These are phyloP conservation scores for Gymnosoma rotundatum DNA, from an alignment of 2,888 invertebrate genomes.

Conservation along the genomic window DNA sequence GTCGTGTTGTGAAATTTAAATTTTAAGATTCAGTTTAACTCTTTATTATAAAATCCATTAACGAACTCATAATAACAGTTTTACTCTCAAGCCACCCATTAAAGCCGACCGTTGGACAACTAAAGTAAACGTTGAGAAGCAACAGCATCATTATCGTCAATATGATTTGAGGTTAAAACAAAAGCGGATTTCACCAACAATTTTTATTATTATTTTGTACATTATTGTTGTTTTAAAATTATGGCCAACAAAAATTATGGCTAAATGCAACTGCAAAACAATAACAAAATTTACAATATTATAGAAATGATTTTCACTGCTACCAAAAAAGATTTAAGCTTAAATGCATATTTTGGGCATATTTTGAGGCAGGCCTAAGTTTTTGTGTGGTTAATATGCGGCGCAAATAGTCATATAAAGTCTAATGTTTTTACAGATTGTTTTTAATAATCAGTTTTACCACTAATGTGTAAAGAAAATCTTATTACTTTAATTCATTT, in stretches of 20 bases:
- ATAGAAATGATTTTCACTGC: conserved; percentile 51
- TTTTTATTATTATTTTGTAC: conserved; percentile 1
- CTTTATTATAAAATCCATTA: conserved; percentile 44
- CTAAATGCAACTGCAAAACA: conserved; percentile 33
- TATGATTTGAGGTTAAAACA: conserved; percentile 78
- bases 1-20: background rate
- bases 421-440: conserved; percentile 28
- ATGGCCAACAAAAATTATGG: conserved; percentile 39
- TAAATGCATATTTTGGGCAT: conserved; percentile 51
- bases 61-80: conserved; percentile 76
- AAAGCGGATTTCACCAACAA: conserved; percentile 76
- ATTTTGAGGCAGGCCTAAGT: background rate
- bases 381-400: conserved; percentile 12
- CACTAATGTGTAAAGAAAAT: conserved; percentile 38
- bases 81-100: background rate
- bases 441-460: conserved; percentile 61
- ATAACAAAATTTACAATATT: conserved; percentile 9
- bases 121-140: background rate
- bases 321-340: conserved; percentile 55
- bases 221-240: conserved; percentile 26
- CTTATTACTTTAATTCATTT: conserved; percentile 58
- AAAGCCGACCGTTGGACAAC: background rate
- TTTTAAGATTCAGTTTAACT: background rate
- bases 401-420: background rate
- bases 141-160: conserved; percentile 75